Evolutionary conservation across 2,888 invertebrate species (phyloP).

Genomic region (Eudemis profundana): DNA sequence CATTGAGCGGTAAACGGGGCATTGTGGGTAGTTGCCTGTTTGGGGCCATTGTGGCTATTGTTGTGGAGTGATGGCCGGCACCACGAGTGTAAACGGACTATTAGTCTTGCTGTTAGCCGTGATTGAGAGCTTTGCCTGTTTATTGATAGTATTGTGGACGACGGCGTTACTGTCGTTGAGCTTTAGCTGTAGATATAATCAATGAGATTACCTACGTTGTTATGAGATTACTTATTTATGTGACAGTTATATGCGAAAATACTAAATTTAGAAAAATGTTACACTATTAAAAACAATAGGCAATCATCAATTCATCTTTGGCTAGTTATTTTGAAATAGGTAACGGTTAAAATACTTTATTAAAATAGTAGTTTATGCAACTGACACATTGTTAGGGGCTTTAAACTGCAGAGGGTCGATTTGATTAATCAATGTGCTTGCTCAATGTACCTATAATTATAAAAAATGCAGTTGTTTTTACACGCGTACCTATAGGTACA

Average conservation of each 20-base stretch:
- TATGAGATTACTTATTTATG: too few species aligned
- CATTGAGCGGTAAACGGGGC: constrained; percentile 52
- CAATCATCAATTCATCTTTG: too few species aligned
- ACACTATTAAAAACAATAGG: too few species aligned
- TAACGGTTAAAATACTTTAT: too few species aligned
- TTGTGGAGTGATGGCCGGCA: constrained; percentile 63
- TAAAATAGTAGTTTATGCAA: too few species aligned
- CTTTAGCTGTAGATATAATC: constrained; percentile 18
- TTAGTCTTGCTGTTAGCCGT: constrained; percentile 68
- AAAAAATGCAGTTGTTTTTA: background rate
- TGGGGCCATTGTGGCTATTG: constrained; percentile 65
- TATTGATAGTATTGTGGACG: constrained; percentile 29
- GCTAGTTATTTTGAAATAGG: too few species aligned
- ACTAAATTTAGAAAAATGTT: too few species aligned
- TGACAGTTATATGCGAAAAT: too few species aligned
- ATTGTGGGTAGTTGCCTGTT: constrained; percentile 68
- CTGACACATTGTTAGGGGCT: too few species aligned
- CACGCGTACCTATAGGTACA: background rate
- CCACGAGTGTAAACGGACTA: constrained; percentile 69
- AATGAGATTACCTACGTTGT: background rate
- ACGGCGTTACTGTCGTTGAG: background rate
- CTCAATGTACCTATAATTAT: too few species aligned
- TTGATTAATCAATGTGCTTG: too few species aligned
- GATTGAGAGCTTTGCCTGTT: constrained; percentile 42
- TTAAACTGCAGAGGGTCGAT: too few species aligned